Conservation (phyloP, 2,113 vertebrate genomes). For the Symphodus melops region DNA sequence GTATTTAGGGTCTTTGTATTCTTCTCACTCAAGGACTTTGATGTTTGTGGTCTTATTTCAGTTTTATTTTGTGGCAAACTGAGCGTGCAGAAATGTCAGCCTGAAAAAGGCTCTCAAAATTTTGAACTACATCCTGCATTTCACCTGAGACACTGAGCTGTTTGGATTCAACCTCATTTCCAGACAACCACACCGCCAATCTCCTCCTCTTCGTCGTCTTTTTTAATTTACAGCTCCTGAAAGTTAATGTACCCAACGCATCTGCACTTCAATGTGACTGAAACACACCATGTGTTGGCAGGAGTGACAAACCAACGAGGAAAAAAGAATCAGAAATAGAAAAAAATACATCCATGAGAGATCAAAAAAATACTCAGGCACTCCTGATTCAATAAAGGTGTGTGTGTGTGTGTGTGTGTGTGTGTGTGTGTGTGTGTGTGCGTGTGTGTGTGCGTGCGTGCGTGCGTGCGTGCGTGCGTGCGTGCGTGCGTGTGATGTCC, state of each 20-base stretch:
- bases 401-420: background rate
- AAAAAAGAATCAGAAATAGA: background rate
- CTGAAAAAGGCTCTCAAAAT: background rate
- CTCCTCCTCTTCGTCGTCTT: background rate
- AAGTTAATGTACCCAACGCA: background rate
- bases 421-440: background rate
- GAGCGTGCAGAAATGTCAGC: background rate
- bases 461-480: too few relatives aligned
- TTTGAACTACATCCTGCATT: background rate
- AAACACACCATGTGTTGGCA: background rate
- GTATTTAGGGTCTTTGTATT: too few relatives aligned
- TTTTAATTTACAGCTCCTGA: background rate
- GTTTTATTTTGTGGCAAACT: too few relatives aligned
- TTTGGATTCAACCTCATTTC: background rate
- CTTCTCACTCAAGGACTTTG: too few relatives aligned
- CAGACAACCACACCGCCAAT: background rate
- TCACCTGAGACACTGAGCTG: background rate
- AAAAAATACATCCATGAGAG: background rate
- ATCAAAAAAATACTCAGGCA: background rate
- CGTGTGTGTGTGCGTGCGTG: background rate
- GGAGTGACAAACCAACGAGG: background rate
- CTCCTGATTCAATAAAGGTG: too few relatives aligned
- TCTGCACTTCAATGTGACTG: background rate
- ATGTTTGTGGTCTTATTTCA: too few relatives aligned
- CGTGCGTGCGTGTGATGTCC: background rate